Evolutionary conservation across 2,113 vertebrate species (phyloP).

Genomic region (Nycticorax nycticorax): DNA sequence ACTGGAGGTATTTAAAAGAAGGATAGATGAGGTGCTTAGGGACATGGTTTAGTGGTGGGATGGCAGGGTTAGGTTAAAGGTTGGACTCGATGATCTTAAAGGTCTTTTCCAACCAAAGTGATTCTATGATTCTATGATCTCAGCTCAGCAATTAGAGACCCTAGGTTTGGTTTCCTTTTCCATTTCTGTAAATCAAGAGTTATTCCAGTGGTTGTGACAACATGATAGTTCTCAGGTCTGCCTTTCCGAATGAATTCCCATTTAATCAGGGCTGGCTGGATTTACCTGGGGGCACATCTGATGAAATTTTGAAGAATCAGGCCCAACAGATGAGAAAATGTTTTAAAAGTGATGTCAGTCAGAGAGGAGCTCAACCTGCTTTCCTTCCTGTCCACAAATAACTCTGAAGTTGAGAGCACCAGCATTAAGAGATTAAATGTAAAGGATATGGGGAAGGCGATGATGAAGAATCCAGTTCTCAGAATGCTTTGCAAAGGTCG

Average conservation of each 20-base stretch:
- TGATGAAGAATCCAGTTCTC: not conserved
- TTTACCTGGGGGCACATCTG: not conserved
- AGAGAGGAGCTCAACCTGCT: not conserved
- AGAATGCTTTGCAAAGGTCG: not conserved
- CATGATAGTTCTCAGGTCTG: not conserved
- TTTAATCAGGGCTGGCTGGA: not conserved
- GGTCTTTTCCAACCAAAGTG: too few relatives aligned
- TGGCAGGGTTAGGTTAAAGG: too few relatives aligned
- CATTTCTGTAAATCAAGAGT: not conserved
- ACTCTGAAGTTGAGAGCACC: not conserved
- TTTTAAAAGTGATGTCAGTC: not conserved
- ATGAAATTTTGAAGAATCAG: not conserved
- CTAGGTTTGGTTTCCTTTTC: not conserved
- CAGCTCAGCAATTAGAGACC: not conserved
- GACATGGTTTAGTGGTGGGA: too few relatives aligned
- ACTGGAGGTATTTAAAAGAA: too few relatives aligned
- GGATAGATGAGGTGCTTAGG: too few relatives aligned
- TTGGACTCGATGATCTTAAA: too few relatives aligned
- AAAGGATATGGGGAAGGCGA: not conserved
- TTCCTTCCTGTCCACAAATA: slow-evolving; percentile 5
- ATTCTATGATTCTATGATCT: too few relatives aligned
- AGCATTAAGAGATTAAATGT: not conserved
- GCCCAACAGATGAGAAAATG: not conserved
- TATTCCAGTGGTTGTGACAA: not conserved
- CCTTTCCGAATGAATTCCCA: not conserved